phyloP scores from a whole-genome alignment of 2,888 invertebrate genomes.

The Atrina japonica region DNA sequence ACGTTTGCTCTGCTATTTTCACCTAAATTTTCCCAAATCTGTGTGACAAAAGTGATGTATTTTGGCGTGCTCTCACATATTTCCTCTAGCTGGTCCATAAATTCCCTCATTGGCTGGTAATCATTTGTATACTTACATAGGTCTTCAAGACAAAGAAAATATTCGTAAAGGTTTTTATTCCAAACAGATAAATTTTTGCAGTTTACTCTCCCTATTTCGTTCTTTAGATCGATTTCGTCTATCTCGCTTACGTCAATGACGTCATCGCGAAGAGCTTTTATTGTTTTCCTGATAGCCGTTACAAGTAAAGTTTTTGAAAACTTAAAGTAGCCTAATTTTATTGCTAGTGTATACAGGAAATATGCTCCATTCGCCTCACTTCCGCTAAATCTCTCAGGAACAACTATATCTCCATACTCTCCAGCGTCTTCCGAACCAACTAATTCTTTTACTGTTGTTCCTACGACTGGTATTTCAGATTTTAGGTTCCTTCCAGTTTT shows the following conservation, averaged over 20 bases:
- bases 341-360: background rate
- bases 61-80: background rate
- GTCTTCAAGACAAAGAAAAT: constrained; percentile 3
- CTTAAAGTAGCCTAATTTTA: background rate
- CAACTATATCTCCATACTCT: background rate
- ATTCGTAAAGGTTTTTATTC: background rate
- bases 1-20: background rate
- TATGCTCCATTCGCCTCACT: background rate
- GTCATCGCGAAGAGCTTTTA: background rate
- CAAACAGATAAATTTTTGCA: background rate
- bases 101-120: background rate
- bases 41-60: background rate
- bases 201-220: constrained; percentile 7
- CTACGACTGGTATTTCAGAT: no score
- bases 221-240: background rate
- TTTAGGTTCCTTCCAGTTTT: no score
- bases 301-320: background rate
- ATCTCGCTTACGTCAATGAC: constrained; percentile 1
- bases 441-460: background rate
- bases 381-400: background rate
- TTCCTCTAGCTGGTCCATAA: constrained; percentile 9
- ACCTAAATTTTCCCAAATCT: constrained; percentile 8
- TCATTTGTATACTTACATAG: background rate
- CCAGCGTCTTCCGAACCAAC: background rate
- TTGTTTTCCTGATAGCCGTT: background rate